These are phyloP conservation scores for Ophthalmolycus amberensis DNA, from an alignment of 2,113 vertebrate species.

Conservation along the genomic window DNA sequence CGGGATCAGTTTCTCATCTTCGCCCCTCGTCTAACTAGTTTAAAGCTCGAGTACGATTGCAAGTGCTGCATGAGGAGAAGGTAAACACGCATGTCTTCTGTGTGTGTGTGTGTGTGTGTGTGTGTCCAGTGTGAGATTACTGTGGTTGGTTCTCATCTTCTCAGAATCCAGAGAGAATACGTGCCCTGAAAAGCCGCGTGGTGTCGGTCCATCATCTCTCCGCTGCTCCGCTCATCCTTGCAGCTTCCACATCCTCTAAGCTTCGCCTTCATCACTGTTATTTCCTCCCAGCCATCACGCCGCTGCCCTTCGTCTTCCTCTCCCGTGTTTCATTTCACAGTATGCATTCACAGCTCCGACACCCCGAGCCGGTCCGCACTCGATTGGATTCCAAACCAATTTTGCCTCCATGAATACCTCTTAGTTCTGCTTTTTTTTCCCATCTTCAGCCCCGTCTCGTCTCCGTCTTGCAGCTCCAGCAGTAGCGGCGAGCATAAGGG, in stretches of 20 bases:
- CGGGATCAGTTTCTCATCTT: too few relatives aligned
- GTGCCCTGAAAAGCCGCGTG: constrained; percentile 35
- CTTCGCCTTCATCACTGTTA: constrained; percentile 20
- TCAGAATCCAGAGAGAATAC: constrained; percentile 20
- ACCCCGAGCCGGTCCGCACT: not conserved
- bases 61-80: too few relatives aligned
- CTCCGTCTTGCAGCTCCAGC: not conserved
- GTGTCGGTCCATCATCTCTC: constrained; percentile 31
- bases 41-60: too few relatives aligned
- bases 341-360: constrained; percentile 29
- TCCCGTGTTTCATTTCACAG: constrained; percentile 34
- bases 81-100: too few relatives aligned
- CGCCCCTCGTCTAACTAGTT: too few relatives aligned
- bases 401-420: constrained; percentile 48
- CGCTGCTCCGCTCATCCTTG: constrained; percentile 13
- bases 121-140: constrained; percentile 15
- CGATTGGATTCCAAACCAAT: constrained; percentile 61
- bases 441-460: constrained; percentile 29
- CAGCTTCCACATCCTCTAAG: constrained; percentile 15
- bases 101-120: not conserved
- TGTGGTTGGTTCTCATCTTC: constrained; percentile 31
- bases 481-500: not conserved
- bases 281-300: constrained; percentile 7
- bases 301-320: constrained; percentile 8
- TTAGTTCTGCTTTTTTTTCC: constrained; percentile 54